These are phyloP conservation scores for Drosophila nr. medialis DNA, from an alignment of 2,888 invertebrate genomes.

Conservation along the genomic window DNA sequence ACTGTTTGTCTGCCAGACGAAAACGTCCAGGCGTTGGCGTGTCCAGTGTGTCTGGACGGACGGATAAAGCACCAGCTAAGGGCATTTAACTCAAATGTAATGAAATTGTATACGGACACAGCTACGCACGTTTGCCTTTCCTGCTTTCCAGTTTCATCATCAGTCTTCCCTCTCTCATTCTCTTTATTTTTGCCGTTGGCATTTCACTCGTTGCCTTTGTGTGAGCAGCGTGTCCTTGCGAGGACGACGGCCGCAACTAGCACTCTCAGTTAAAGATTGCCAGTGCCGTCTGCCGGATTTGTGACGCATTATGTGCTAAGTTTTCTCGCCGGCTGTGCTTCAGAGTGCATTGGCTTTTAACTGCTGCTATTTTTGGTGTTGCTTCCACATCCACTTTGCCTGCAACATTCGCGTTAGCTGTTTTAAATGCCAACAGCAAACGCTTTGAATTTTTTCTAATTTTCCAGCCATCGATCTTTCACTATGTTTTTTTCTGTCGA, in stretches of 20 bases:
- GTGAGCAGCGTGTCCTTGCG: constrained; percentile 20
- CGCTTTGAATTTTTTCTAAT: constrained; percentile 10
- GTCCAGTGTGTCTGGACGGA: constrained; percentile 6
- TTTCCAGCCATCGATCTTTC: constrained; percentile 4
- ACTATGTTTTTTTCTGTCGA: neutral
- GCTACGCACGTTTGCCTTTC: constrained; percentile 56
- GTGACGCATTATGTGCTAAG: constrained; percentile 62
- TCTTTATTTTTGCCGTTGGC: constrained; percentile 14
- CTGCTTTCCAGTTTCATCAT: constrained; percentile 16
- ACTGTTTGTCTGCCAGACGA: constrained; percentile 63
- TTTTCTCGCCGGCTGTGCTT: constrained; percentile 52
- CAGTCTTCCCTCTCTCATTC: neutral
- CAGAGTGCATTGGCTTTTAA: constrained; percentile 54
- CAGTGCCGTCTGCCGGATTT: constrained; percentile 40
- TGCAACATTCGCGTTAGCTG: constrained; percentile 24
- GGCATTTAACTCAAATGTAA: constrained; percentile 76
- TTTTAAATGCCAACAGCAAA: constrained; percentile 55
- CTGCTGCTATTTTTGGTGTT: constrained; percentile 7
- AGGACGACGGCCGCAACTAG: constrained; percentile 8
- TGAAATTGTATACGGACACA: constrained; percentile 62
- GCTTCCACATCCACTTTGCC: constrained; percentile 1
- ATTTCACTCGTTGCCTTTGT: constrained; percentile 10
- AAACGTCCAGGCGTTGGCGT: constrained; percentile 3
- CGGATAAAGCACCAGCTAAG: constrained; percentile 55
- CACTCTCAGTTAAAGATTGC: constrained; percentile 12